A percentile compares a stretch with the other conserved stretches of the same genome.
These are phyloP conservation scores for Trachops cirrhosus DNA, from an alignment of 2,797 vertebrate species.

Conservation along the genomic window DNA sequence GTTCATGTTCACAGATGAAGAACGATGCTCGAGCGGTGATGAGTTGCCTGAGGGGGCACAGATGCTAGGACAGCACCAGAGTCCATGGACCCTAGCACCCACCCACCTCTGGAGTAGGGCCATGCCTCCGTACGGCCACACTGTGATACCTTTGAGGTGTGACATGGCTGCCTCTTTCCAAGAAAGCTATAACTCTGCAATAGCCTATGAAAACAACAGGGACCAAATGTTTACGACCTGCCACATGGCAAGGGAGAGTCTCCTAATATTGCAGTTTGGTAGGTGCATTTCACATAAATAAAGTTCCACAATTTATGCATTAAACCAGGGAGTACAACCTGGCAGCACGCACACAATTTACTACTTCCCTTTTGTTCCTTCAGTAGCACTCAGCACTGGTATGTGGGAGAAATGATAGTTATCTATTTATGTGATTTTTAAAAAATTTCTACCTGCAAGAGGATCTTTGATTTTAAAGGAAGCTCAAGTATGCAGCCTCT, in stretches of 20 bases:
- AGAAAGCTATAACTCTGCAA: not conserved
- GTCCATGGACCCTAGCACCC: not conserved
- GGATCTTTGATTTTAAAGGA: not conserved
- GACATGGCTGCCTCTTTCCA: not conserved
- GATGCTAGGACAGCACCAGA: rapidly evolving
- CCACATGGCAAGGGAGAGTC: not conserved
- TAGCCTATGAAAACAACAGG: not conserved
- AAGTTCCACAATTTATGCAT: not conserved
- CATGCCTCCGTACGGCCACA: rapidly evolving
- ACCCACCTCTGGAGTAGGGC: no score
- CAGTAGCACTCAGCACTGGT: not conserved
- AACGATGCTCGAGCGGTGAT: not conserved
- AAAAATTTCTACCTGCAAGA: not conserved
- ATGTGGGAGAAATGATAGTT: not conserved
- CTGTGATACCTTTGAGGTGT: rapidly evolving
- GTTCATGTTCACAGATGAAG: not conserved
- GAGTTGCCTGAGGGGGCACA: no score
- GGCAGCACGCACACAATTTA: not conserved
- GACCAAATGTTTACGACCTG: conserved; percentile 7
- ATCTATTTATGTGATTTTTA: not conserved
- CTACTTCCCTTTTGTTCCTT: not conserved
- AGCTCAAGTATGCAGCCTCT: not conserved
- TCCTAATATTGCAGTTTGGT: conserved; percentile 19
- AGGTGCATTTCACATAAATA: conserved; percentile 25
- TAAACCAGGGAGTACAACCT: not conserved